A percentile compares a stretch with the other conserved stretches of the same genome.
Conservation (phyloP, 2,888 invertebrate genomes). For the Idaea dimidiata region DNA sequence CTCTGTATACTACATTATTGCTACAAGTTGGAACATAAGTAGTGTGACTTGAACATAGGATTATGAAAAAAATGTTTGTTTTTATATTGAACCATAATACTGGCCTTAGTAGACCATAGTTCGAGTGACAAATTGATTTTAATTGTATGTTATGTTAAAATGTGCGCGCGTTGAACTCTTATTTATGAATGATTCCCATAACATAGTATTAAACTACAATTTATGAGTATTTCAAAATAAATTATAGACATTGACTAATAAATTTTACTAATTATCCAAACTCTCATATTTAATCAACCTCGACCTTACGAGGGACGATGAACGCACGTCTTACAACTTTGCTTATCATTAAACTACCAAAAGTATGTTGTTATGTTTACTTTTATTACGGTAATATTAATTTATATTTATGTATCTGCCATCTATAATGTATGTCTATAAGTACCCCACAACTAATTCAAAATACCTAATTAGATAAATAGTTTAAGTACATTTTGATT, state of each 20-base stretch:
- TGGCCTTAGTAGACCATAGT: no score
- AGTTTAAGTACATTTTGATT: background rate
- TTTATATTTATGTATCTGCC: background rate
- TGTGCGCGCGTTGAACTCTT: background rate
- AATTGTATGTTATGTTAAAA: background rate
- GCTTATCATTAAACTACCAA: background rate
- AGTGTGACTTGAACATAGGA: background rate
- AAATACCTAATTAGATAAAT: background rate
- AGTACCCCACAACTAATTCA: background rate
- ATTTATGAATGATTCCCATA: background rate
- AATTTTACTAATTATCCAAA: background rate
- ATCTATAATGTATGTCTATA: conserved; percentile 21
- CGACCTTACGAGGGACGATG: background rate
- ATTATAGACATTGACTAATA: background rate
- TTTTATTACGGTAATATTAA: background rate
- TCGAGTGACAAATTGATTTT: no score
- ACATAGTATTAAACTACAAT: no score
- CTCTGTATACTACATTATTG: background rate
- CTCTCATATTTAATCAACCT: background rate
- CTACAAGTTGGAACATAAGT: background rate
- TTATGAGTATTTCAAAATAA: no score
- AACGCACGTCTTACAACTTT: no score
- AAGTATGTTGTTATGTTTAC: background rate
- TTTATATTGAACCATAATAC: no score
- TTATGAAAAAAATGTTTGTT: background rate